phyloP scores from a whole-genome alignment of 2,113 vertebrate species.

The Delphinapterus leucas region DNA sequence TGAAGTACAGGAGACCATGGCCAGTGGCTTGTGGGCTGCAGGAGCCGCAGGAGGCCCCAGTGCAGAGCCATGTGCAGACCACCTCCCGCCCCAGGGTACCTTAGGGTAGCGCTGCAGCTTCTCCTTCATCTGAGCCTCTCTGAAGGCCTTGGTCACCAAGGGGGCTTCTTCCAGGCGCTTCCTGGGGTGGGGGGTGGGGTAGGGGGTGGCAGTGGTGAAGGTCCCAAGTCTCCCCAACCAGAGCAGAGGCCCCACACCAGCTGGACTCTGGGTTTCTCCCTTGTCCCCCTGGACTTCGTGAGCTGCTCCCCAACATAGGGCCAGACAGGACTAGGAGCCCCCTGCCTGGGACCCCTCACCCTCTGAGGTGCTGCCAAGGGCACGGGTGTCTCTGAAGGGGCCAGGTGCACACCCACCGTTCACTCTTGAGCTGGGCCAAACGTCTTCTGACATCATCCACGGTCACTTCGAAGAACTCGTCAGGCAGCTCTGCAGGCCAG shows the following conservation, averaged over 20 bases:
- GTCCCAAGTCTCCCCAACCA: neutral
- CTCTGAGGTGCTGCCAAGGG: accelerated
- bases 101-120: constrained; percentile 94
- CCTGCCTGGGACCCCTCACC: neutral
- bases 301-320: neutral
- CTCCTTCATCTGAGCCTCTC: constrained; percentile 89
- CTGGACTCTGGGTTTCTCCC: neutral
- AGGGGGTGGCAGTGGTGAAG: neutral
- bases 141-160: constrained; percentile 89
- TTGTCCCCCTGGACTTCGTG: neutral
- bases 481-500: constrained; percentile 85
- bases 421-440: constrained; percentile 93
- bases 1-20: neutral
- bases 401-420: constrained; percentile 85
- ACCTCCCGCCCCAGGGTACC: constrained; percentile 71
- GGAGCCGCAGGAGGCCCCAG: neutral
- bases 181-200: constrained; percentile 74
- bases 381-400: accelerated
- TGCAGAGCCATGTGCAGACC: accelerated
- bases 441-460: constrained; percentile 94
- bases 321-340: neutral
- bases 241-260: neutral
- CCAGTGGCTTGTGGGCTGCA: neutral
- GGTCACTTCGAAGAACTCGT: constrained; percentile 97
- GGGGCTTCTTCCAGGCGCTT: constrained; percentile 92